Conservation (phyloP, 2,888 invertebrate species). For the Galeopsomyia nigrocyanea region DNA sequence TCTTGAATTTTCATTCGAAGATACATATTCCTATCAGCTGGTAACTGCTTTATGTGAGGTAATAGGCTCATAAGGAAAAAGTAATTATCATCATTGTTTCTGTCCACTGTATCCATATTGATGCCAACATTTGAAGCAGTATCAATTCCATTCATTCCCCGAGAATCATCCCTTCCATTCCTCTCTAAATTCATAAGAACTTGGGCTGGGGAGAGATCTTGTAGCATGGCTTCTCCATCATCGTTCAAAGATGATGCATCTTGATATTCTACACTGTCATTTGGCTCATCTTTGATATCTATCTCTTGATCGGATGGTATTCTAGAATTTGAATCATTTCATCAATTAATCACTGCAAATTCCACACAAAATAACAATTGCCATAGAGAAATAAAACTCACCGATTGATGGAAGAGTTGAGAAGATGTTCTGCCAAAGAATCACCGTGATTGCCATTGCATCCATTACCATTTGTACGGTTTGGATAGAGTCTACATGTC, state of each 20-base stretch:
- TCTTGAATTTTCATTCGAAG: slow-evolving; percentile 67
- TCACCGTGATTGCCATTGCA: slow-evolving; percentile 41
- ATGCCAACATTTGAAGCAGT: slow-evolving; percentile 56
- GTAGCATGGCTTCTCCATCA: slow-evolving; percentile 62
- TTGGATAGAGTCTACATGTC: slow-evolving; percentile 14
- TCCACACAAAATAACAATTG: not conserved
- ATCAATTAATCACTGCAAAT: too few species aligned
- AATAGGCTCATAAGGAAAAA: slow-evolving; percentile 67
- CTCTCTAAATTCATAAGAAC: slow-evolving; percentile 52
- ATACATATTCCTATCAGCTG: slow-evolving; percentile 64
- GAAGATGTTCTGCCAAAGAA: slow-evolving; percentile 53
- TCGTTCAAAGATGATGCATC: slow-evolving; percentile 28
- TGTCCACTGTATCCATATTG: slow-evolving; percentile 57
- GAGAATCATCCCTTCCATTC: slow-evolving; percentile 22
- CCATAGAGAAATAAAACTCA: not conserved
- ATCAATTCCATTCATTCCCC: slow-evolving; percentile 50
- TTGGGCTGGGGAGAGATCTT: slow-evolving; percentile 61
- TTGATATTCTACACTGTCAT: slow-evolving; percentile 56
- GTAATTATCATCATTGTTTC: slow-evolving; percentile 66
- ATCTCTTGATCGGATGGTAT: slow-evolving; percentile 51
- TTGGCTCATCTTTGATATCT: slow-evolving; percentile 17
- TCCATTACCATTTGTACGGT: slow-evolving; percentile 42
- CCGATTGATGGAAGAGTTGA: slow-evolving; percentile 48
- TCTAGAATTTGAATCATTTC: slow-evolving; percentile 13
- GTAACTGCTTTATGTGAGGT: slow-evolving; percentile 64